A percentile compares a stretch with the other conserved stretches of the same genome.
Evolutionary conservation across 2,797 vertebrate species (phyloP).

Genomic region (Anas bernieri): DNA sequence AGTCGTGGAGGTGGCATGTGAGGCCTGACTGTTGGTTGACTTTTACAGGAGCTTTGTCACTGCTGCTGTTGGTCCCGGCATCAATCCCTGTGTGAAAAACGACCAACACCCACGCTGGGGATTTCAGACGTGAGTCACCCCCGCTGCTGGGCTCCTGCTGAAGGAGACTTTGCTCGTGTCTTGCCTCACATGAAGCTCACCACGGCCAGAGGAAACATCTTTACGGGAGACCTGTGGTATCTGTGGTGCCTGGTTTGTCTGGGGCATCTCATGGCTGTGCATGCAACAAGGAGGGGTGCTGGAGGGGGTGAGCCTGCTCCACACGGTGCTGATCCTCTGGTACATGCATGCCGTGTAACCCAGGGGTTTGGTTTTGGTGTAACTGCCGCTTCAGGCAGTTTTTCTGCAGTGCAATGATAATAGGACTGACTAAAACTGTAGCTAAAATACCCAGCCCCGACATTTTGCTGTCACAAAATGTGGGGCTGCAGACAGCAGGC

Average conservation of each 20-base stretch:
- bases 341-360: not conserved
- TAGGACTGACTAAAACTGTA: conserved; percentile 45
- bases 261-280: not conserved
- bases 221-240: no score
- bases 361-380: conserved; percentile 8
- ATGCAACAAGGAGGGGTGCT: not conserved
- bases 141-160: not conserved
- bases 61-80: not conserved
- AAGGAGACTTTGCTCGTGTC: not conserved
- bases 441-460: conserved; percentile 14
- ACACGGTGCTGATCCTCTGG: not conserved
- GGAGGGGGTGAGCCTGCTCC: not conserved
- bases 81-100: fast-evolving
- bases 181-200: not conserved
- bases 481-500: not conserved
- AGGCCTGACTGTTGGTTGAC: not conserved
- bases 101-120: not conserved
- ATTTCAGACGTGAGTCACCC: not conserved
- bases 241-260: not conserved
- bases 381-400: conserved; percentile 40
- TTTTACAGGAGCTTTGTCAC: not conserved
- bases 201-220: not conserved
- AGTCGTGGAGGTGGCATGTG: not conserved
- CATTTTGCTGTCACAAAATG: not conserved
- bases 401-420: conserved; percentile 57